Percentiles rank a stretch among this genome's conserved stretches.
Evolutionary conservation across 2,888 invertebrate species (phyloP).

Genomic region (Macaria liturata): DNA sequence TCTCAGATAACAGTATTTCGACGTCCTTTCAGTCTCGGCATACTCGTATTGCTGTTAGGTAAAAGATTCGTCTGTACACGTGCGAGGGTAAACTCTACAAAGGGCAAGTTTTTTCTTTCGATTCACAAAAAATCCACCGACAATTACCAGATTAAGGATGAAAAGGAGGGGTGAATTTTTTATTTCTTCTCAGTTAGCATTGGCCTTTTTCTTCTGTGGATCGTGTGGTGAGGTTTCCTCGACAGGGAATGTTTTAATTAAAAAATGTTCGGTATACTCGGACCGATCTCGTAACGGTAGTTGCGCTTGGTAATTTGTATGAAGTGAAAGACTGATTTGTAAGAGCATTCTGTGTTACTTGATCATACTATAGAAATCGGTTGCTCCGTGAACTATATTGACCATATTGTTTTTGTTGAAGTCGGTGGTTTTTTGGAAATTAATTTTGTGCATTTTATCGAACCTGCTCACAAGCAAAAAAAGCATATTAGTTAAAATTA

Average conservation of each 20-base stretch:
- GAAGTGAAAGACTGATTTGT: conserved; percentile 41
- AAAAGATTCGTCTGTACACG: conserved; percentile 65
- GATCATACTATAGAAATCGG: conserved; percentile 36
- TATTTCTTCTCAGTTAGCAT: conserved; percentile 48
- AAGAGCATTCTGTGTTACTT: conserved; percentile 42
- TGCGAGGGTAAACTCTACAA: conserved; percentile 73
- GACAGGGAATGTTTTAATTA: conserved; percentile 64
- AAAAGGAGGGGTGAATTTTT: conserved; percentile 58
- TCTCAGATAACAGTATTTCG: conserved; percentile 57
- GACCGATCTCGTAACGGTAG: conserved; percentile 41
- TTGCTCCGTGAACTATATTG: conserved; percentile 12
- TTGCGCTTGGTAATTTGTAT: conserved; percentile 46
- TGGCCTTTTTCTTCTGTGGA: conserved; percentile 54
- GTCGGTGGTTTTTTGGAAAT: background rate
- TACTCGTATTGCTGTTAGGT: conserved; percentile 59
- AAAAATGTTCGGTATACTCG: conserved; percentile 50
- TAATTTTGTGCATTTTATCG: background rate
- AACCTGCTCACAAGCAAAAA: too few relatives aligned
- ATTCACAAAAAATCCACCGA: conserved; percentile 64
- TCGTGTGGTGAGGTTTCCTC: conserved; percentile 41
- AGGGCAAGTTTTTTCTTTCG: conserved; percentile 66
- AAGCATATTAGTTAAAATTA: too few relatives aligned
- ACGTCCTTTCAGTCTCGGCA: conserved; percentile 51
- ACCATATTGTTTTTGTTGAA: conserved; percentile 8
- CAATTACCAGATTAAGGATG: conserved; percentile 77